phyloP scores from a whole-genome alignment of 2,113 vertebrate genomes.

The Falco punctatus region DNA sequence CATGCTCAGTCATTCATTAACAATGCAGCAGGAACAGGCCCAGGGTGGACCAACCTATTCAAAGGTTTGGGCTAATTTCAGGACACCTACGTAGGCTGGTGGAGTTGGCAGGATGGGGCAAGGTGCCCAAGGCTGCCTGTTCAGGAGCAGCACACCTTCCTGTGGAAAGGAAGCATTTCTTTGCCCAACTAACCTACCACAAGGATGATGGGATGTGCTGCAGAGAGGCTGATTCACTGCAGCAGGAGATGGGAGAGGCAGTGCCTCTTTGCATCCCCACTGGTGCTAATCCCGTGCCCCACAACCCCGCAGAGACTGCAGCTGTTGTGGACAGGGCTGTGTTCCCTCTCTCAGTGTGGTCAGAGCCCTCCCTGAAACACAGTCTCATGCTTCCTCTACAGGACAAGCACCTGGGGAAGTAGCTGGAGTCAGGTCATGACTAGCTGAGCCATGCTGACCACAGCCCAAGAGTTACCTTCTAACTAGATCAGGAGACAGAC shows the following conservation, averaged over 20 bases:
- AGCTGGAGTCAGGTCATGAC: conserved; percentile 43
- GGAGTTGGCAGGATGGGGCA: background rate
- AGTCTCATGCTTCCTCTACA: background rate
- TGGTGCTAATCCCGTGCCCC: background rate
- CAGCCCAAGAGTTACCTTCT: background rate
- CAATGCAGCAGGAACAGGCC: background rate
- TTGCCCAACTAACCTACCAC: background rate
- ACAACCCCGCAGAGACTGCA: background rate
- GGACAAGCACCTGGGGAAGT: conserved; percentile 20
- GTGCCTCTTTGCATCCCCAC: background rate
- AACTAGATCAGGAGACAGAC: background rate
- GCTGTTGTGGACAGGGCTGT: background rate
- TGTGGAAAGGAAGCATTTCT: background rate
- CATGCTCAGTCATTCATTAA: conserved; percentile 5
- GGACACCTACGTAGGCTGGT: background rate
- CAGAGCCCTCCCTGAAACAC: background rate
- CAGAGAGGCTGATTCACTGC: background rate
- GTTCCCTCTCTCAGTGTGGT: background rate
- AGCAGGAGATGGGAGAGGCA: background rate
- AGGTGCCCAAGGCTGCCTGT: background rate
- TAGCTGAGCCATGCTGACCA: conserved; percentile 5
- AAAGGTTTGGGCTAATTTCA: conserved; percentile 32
- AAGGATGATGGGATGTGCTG: background rate
- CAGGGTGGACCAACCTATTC: background rate
- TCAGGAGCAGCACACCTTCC: background rate